Base-by-base conservation (phyloP, 2,888 invertebrate species). In the Eustalomyia histrio region DNA sequence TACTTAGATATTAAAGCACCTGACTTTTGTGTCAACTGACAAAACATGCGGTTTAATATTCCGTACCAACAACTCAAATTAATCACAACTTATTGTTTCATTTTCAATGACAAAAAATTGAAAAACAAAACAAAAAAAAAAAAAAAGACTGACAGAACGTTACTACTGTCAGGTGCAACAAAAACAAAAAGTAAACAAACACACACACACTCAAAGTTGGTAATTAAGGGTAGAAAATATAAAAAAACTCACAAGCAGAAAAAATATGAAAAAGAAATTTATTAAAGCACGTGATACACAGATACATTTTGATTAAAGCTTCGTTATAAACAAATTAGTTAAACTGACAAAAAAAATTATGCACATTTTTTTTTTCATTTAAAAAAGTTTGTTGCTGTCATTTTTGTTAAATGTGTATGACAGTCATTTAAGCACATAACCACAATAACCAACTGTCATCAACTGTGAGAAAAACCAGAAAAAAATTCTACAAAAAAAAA, bases 281-380 rank as follows among this genome's bases (percentile, higher is more conserved):
- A 47, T 55, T 71, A 67, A 71, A 63, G 71, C 81, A 81, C 81
- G 81, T 81, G 81, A 81, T 67, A 53, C 68, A 52, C 47, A 47
- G 39, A 57, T 14, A 29, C 18, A 39, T 39, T 76, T 71, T 73
- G 61, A 65, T 74, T 72, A 72, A 74, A 67, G 57, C 55, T 74
- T 63, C 78, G 74, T 81, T 81, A 78, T 78, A 78, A 81, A 78
- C 78, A 75, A 81, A 81, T 81, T 81, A 81, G 78, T 78, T 60
- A 67, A 74, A 57, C 74, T 67, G 78, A 57, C 55, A 63, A 17
- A 6, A 52, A 53, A 47, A 57, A 69, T 65, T 47, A 60, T 67
- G 53, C 33, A 50, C 16, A 65, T 35, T 61, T 67, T 43, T 14
- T 52, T 35, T 33, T 12, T 39, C 29, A 29, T 21, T 21, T 6